phyloP scores from a whole-genome alignment of 2,888 invertebrate genomes.

The Pocota personata region DNA sequence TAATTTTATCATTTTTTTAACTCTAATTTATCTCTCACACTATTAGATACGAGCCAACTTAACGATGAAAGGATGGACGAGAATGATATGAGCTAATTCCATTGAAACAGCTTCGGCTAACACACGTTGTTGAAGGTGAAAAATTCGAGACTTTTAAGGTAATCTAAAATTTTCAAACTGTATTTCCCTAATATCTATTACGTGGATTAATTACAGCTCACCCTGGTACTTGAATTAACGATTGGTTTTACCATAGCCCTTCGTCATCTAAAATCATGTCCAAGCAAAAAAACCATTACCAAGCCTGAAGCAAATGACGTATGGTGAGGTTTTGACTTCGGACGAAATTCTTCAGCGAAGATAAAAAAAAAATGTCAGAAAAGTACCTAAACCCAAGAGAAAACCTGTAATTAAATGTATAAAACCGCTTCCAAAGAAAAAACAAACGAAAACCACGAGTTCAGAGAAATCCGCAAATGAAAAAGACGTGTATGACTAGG shows the following conservation, averaged over 20 bases:
- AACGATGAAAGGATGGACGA: not conserved
- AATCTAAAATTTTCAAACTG: no score
- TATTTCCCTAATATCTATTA: no score
- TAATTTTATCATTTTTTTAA: no score
- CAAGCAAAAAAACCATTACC: constrained; percentile 18
- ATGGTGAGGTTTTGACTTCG: constrained; percentile 17
- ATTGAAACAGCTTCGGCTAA: constrained; percentile 13
- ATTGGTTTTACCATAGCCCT: not conserved
- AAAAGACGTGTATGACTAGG: no score
- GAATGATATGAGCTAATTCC: constrained; percentile 5
- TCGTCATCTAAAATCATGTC: no score
- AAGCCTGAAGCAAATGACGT: constrained; percentile 13
- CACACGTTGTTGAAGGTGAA: constrained; percentile 12
- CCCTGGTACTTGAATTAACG: constrained; percentile 2
- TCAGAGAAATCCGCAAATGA: no score
- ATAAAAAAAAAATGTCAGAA: not conserved
- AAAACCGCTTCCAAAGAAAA: not conserved
- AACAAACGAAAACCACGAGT: not conserved
- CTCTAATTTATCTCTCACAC: no score
- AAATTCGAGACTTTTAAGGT: no score
- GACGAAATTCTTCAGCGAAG: not conserved
- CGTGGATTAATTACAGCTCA: no score
- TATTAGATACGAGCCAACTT: no score
- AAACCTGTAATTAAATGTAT: not conserved
- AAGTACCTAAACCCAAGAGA: constrained; percentile 8